Evolutionary conservation across 2,113 vertebrate genomes (phyloP).

Genomic region (Callipepla squamata): DNA sequence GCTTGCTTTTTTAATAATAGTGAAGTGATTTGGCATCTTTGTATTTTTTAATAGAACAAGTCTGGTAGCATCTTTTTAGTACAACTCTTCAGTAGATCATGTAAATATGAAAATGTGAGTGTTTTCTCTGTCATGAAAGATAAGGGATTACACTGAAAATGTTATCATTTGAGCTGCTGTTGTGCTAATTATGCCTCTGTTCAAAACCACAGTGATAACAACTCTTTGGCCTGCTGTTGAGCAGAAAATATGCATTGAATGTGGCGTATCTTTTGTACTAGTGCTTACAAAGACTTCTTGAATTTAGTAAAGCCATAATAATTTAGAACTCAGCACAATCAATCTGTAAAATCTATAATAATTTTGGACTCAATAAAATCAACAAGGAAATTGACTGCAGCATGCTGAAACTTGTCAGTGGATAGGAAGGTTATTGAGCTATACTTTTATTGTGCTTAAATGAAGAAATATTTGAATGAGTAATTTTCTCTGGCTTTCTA

Average conservation of each 20-base stretch:
- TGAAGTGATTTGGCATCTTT: background rate
- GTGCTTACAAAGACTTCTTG: background rate
- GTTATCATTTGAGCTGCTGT: background rate
- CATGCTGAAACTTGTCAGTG: background rate
- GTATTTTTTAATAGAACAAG: background rate
- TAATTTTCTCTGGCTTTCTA: background rate
- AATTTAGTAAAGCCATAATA: background rate
- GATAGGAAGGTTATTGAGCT: background rate
- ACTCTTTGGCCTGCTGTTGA: background rate
- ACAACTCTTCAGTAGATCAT: background rate
- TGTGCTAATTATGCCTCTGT: background rate
- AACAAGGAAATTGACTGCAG: background rate
- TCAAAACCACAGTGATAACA: background rate
- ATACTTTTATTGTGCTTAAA: background rate
- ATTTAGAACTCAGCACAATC: background rate
- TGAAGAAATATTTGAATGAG: background rate
- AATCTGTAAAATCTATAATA: background rate
- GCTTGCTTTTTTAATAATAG: background rate
- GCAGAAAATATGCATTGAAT: accelerated
- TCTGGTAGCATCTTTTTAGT: background rate
- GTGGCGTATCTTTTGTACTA: background rate
- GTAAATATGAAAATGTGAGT: background rate
- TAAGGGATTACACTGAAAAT: background rate
- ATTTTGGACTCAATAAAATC: background rate
- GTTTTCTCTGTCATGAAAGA: background rate